A percentile compares a stretch with the other conserved stretches of the same genome.
Evolutionary conservation across 92 coral and sea anemone genomes (phyloP).

Genomic region (Zoanthus solanderi): DNA sequence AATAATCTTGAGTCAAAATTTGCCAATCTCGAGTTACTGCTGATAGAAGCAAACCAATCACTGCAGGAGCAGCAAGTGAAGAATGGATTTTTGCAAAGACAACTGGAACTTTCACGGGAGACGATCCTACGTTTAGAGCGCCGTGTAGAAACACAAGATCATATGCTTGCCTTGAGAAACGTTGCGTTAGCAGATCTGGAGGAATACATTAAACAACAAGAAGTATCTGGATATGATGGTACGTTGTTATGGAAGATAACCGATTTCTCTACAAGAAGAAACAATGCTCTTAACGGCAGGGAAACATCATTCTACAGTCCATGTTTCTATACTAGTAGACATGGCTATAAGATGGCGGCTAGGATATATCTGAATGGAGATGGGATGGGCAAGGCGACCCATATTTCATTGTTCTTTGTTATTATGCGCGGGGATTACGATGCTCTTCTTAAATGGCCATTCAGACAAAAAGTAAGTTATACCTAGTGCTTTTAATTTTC

Average conservation of each 20-base stretch:
- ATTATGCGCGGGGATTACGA: slow-evolving; percentile 21
- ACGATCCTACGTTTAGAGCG: slow-evolving; percentile 10
- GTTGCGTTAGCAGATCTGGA: slow-evolving; percentile 18
- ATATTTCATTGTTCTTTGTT: slow-evolving; percentile 17
- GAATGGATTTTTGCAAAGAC: background rate
- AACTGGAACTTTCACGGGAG: slow-evolving; percentile 5
- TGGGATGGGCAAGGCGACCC: slow-evolving; percentile 2
- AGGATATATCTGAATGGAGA: slow-evolving; percentile 7
- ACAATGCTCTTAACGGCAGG: slow-evolving; percentile 50
- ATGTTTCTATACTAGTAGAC: slow-evolving; percentile 20
- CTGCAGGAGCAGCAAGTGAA: background rate
- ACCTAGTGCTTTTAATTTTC: no score
- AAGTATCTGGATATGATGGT: slow-evolving; percentile 62
- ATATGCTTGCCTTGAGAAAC: slow-evolving; percentile 3
- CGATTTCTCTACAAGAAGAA: slow-evolving; percentile 53
- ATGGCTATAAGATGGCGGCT: slow-evolving; percentile 7
- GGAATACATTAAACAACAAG: slow-evolving; percentile 35
- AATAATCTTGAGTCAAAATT: slow-evolving; percentile 3
- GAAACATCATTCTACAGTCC: slow-evolving; percentile 18
- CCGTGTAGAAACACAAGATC: slow-evolving; percentile 30
- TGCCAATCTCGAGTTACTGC: slow-evolving; percentile 10
- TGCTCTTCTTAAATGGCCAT: slow-evolving; percentile 1
- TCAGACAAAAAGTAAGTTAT: background rate
- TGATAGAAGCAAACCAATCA: background rate
- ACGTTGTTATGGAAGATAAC: slow-evolving; percentile 58